A percentile compares a stretch with the other conserved stretches of the same genome.
Conservation (phyloP, 2,888 invertebrate species). For the Agrilus biguttatus region DNA sequence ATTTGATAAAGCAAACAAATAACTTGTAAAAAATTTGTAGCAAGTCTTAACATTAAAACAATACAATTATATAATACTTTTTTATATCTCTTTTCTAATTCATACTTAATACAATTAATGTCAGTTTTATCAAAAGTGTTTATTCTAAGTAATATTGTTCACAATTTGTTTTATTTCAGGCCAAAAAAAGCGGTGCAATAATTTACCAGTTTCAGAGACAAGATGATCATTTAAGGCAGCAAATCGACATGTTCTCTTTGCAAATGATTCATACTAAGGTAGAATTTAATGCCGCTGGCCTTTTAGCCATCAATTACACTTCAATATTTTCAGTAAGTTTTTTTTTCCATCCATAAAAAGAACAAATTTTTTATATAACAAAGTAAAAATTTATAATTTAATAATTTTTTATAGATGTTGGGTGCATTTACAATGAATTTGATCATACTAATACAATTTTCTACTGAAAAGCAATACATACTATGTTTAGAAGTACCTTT, state of each 20-base stretch:
- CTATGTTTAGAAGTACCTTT: too few species aligned
- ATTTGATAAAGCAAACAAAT: too few species aligned
- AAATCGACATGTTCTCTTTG: slow-evolving; percentile 25
- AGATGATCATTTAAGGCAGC: slow-evolving; percentile 19
- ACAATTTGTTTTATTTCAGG: slow-evolving; percentile 13
- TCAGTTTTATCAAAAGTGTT: too few species aligned
- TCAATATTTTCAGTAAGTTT: slow-evolving; percentile 21
- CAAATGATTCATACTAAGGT: slow-evolving; percentile 22
- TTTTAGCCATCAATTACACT: slow-evolving; percentile 21
- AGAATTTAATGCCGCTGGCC: slow-evolving; percentile 23
- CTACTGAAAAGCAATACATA: slow-evolving; percentile 3
- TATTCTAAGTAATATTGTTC: background rate
- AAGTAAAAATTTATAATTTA: background rate
- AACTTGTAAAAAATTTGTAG: too few species aligned
- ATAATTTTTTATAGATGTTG: slow-evolving; percentile 17
- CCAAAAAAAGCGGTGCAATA: slow-evolving; percentile 17
- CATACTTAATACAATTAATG: too few species aligned
- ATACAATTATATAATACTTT: too few species aligned
- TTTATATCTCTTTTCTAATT: too few species aligned
- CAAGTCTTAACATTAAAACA: too few species aligned
- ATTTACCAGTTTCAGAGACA: slow-evolving; percentile 21
- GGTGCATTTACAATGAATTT: slow-evolving; percentile 22
- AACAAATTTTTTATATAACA: background rate
- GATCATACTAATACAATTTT: slow-evolving; percentile 22
- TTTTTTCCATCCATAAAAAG: background rate